Evolutionary conservation across 2,888 invertebrate species (phyloP).

Genomic region (Agapostemon virescens): DNA sequence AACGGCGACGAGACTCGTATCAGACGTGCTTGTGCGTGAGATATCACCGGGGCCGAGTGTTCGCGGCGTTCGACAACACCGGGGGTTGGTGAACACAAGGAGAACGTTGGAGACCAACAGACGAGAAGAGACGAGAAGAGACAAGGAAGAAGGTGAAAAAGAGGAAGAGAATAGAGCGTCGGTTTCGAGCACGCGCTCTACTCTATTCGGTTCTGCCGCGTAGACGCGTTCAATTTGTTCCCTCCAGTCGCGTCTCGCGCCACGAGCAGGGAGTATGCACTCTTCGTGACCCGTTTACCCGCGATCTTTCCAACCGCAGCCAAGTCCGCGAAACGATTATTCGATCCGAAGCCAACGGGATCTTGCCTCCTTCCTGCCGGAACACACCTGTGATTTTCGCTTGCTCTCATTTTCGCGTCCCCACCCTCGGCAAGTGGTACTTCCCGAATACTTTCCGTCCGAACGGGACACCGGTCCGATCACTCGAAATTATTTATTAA

Average conservation of each 20-base stretch:
- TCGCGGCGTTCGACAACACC: conserved; percentile 23
- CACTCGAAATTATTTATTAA: not conserved
- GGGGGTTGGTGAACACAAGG: conserved; percentile 12
- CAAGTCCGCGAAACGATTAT: conserved; percentile 16
- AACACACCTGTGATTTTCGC: conserved; percentile 1
- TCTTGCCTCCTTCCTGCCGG: not conserved
- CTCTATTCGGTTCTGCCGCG: conserved; percentile 60
- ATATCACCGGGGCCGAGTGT: conserved; percentile 49
- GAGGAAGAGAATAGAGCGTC: conserved; percentile 51
- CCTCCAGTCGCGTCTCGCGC: conserved; percentile 64
- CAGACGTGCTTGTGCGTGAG: conserved; percentile 35
- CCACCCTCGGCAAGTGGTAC: not conserved
- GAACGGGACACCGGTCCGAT: not conserved
- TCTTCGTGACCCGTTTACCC: conserved; percentile 28
- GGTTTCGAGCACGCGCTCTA: conserved; percentile 66
- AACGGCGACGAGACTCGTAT: conserved; percentile 37
- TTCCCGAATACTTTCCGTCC: not conserved
- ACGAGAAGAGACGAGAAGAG: conserved; percentile 14
- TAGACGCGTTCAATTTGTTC: conserved; percentile 63
- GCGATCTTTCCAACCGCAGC: conserved; percentile 4
- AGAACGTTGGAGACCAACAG: conserved; percentile 18
- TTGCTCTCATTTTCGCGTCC: not conserved
- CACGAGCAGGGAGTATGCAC: conserved; percentile 58
- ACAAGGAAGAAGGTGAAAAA: conserved; percentile 24
- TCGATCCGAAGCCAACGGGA: conserved; percentile 7